phyloP scores from a whole-genome alignment of 1,140 invertebrate species.

The Meloidogyne hapla region DNA sequence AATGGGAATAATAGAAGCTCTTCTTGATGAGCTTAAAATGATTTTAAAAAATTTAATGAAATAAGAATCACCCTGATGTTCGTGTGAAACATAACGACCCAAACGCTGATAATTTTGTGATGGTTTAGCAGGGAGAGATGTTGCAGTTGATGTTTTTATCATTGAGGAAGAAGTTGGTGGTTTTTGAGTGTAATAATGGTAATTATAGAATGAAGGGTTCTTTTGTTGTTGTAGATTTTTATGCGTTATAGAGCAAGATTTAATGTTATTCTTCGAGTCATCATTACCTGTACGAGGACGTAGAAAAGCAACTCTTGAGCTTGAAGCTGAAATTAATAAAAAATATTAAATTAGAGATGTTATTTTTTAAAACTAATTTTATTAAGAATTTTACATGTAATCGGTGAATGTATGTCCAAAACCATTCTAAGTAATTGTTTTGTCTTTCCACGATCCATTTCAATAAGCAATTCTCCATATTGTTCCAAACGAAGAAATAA shows the following conservation, averaged over 20 bases:
- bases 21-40: constrained; percentile 15
- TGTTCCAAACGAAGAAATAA: constrained; percentile 35
- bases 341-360: too few species aligned
- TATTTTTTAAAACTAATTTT: background rate
- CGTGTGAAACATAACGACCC: background rate
- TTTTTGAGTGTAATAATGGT: background rate
- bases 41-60: background rate
- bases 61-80: background rate
- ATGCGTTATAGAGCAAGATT: background rate
- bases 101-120: background rate
- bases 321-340: background rate
- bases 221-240: background rate
- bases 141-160: background rate
- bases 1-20: constrained; percentile 41
- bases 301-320: background rate
- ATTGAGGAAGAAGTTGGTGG: background rate
- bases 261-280: background rate
- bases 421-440: constrained; percentile 35
- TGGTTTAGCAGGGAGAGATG: background rate
- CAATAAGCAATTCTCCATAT: constrained; percentile 35
- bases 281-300: background rate
- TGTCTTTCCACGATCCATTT: constrained; percentile 24
- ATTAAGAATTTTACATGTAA: background rate
- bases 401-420: constrained; percentile 24
- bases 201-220: background rate